phyloP scores from a whole-genome alignment of 2,888 invertebrate genomes.

The Metacarcinus magister region DNA sequence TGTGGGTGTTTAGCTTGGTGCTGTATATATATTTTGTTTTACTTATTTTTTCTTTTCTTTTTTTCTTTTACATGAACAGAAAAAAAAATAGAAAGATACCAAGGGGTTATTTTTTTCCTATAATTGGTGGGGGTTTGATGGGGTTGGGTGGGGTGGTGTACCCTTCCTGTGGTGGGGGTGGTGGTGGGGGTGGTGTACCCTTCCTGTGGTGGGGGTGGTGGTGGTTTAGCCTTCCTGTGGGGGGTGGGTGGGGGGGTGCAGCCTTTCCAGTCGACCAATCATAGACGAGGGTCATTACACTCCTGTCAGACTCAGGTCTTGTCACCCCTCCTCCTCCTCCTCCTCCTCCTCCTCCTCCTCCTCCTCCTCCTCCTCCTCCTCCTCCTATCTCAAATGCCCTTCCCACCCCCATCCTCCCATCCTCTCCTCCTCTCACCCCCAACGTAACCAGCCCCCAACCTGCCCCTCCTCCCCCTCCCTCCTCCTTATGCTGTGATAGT shows the following conservation, averaged over 20 bases:
- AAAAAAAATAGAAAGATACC: too few species aligned
- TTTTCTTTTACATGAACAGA: too few species aligned
- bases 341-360: background rate
- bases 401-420: background rate
- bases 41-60: too few species aligned
- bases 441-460: background rate
- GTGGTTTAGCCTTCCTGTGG: background rate
- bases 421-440: background rate
- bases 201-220: background rate
- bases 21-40: too few species aligned
- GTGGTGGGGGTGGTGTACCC: background rate
- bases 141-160: background rate
- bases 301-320: background rate
- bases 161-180: background rate
- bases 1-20: too few species aligned
- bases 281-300: slow-evolving; percentile 17
- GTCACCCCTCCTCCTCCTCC: slow-evolving; percentile 4
- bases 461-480: background rate
- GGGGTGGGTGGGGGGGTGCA: background rate
- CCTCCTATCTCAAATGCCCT: background rate
- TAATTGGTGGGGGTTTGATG: background rate
- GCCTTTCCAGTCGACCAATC: background rate
- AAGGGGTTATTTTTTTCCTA: background rate
- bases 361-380: background rate
- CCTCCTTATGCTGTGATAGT: background rate